Evolutionary conservation across 2,797 vertebrate species (phyloP).

Genomic region (Pangasius sanitwongsei): DNA sequence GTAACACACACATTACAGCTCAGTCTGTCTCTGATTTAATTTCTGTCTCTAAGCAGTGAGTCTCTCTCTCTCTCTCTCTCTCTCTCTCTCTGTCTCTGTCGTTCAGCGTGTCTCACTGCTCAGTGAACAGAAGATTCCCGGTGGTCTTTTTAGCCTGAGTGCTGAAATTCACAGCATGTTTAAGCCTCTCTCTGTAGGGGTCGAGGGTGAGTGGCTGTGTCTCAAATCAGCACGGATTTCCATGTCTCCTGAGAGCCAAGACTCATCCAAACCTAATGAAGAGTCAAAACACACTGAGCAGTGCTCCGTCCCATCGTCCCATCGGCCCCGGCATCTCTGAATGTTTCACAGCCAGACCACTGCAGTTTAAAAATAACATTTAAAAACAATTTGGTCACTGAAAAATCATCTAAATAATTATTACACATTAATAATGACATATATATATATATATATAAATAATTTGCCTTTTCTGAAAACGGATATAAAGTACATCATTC

Average conservation of each 20-base stretch:
- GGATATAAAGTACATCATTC: background rate
- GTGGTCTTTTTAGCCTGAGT: background rate
- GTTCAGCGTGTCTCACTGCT: background rate
- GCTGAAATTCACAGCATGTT: slow-evolving; percentile 17
- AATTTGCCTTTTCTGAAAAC: background rate
- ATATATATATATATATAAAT: background rate
- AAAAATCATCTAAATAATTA: background rate
- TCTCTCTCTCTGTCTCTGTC: background rate
- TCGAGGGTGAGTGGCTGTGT: slow-evolving; percentile 10
- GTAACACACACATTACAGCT: background rate
- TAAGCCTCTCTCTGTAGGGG: slow-evolving; percentile 16
- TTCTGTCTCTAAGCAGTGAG: background rate
- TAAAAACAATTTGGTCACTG: background rate
- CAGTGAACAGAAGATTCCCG: background rate
- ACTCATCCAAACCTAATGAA: slow-evolving; percentile 73
- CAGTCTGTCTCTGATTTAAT: background rate
- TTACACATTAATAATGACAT: background rate
- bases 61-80: background rate
- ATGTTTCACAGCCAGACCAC: background rate
- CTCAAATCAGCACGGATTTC: slow-evolving; percentile 19
- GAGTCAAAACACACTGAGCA: slow-evolving; percentile 62
- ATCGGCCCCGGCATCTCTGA: background rate
- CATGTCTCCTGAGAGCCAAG: slow-evolving; percentile 66
- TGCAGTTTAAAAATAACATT: background rate
- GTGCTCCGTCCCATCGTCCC: background rate